Base-by-base conservation (phyloP, 2,888 invertebrate genomes). In the Caenorhabditis becei region DNA sequence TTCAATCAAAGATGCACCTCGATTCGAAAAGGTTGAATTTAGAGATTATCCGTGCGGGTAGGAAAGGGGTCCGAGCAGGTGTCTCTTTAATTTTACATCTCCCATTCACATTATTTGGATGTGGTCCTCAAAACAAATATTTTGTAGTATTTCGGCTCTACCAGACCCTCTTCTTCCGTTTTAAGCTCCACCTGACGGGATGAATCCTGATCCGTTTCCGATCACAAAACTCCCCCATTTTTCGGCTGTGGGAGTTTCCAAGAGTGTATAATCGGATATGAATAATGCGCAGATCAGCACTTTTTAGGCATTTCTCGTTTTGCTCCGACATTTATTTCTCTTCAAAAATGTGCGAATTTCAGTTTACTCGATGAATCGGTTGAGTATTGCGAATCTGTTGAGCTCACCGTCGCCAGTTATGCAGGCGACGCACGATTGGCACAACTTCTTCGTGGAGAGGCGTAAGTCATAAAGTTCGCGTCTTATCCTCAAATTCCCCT, bases 341-440 rank as follows among this genome's bases (percentile, higher is more conserved):
- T 35, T 59, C 5, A 74, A 23, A 54, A 56, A 67, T 72, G 78
- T 62, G 78, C 18, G 67, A 72, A 79, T 56, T 67, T 67, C 23
- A 74, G 80, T 69, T 20, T 63, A 65, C 26, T 56, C 69, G 5
- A 74, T 74, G 63, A 80, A 71, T 62, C 72, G 72, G 24, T 41
- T 79, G 24, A 79, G 67, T 41, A 66, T 80, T 32, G 69, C 80
- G 23, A 80, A 65, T 44, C 20, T 80, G 35, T 26, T 80, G 35
- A 74, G 47, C 26, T 54, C 62, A 11, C 56, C 62, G 10, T 44
- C 62, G 8, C 69, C 69, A 47, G 63, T 37, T 10, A 61, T 58
- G 61, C 72, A 61, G 26, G n/a, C 54, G 1, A 23, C 58, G 11
- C 49, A 32, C 26, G 72, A 80, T 11, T 80, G 74, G 74, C 69